Evolutionary conservation across 2,797 vertebrate genomes (phyloP).

Genomic region (Rhadinocentrus ornatus): DNA sequence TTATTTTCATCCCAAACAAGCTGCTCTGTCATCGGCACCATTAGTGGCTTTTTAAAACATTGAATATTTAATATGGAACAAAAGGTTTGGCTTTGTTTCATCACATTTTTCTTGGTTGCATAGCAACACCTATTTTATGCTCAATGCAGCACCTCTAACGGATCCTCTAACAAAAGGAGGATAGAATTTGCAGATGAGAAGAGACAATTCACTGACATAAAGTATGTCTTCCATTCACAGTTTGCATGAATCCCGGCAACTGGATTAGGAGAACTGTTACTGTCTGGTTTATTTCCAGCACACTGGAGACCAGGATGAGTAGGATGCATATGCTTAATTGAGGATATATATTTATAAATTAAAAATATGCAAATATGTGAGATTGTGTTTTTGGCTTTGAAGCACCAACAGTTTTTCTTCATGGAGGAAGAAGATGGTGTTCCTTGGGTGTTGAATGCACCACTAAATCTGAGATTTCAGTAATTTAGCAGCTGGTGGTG

Average conservation of each 20-base stretch:
- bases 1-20: constrained; percentile 53
- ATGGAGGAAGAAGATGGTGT: neutral
- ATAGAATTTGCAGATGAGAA: constrained; percentile 8
- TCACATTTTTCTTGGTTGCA: constrained; percentile 14
- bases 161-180: constrained; percentile 20
- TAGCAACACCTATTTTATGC: constrained; percentile 41
- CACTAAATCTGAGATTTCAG: constrained; percentile 22
- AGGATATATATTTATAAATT: neutral
- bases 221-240: constrained; percentile 36
- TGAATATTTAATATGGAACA: constrained; percentile 4
- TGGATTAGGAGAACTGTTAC: constrained; percentile 41
- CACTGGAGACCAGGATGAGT: constrained; percentile 10
- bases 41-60: constrained; percentile 12
- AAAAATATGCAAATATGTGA: neutral
- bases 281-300: constrained; percentile 47
- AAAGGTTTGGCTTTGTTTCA: constrained; percentile 11
- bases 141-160: constrained; percentile 15
- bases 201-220: constrained; percentile 19
- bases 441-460: constrained; percentile 17
- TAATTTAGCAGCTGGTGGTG: constrained; percentile 16
- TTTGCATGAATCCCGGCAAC: constrained; percentile 42
- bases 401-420: constrained; percentile 2
- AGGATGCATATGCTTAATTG: neutral
- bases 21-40: constrained; percentile 26
- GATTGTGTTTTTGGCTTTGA: constrained; percentile 1